Evolutionary conservation across 2,113 vertebrate species (phyloP), one percentile per base, ranked within the genome.

Genomic region (Ardeotis arabs): DNA sequence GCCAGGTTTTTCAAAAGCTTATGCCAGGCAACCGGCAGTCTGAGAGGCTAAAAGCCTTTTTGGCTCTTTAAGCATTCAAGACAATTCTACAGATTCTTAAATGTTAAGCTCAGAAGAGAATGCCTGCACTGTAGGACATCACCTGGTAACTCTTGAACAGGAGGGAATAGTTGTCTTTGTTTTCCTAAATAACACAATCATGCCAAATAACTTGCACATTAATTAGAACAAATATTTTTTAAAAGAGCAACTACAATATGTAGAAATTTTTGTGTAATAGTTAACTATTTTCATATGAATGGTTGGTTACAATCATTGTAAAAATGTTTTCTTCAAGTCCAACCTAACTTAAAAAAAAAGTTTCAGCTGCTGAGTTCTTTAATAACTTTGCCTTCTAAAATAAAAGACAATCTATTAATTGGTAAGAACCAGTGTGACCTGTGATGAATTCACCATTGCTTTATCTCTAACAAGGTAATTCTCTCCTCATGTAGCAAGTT

Each of bases 21-120:
- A 68, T 64, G 84, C 66, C 69, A 94, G 58, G 20, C 19, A 89
- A 91, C 39, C 62, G 37, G 69, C 41, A 80, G 63, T n/a, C 18
- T 69, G 28, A 85, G 23, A 73, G 49, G 45, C 55, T 93, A 91
- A 96, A 96, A 96, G 74, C 28, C 29, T 82, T 96, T 94, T 73
- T 66, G 89, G 66, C 70, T 91, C 66, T 76, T 93, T 28, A 89
- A 84, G 74, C 14, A 79, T 78, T 84, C 84, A 60, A 56, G 59
- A 75, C 2, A 8, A 39, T 87, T 67, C n/a, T 52, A 59, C 10
- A 9, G 9, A 78, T 53, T 58, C 63, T 79, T 50, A 77, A 41
- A 69, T 22, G 23, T 67, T 55, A 77, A 87, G 74, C 16, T 28
- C 49, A 74, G 74, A 92, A 87, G n/a, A 63, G 20, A 93, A 68